These are phyloP conservation scores for Pogonomyrmex californicus DNA, from an alignment of 1,140 invertebrate species.

Conservation along the genomic window DNA sequence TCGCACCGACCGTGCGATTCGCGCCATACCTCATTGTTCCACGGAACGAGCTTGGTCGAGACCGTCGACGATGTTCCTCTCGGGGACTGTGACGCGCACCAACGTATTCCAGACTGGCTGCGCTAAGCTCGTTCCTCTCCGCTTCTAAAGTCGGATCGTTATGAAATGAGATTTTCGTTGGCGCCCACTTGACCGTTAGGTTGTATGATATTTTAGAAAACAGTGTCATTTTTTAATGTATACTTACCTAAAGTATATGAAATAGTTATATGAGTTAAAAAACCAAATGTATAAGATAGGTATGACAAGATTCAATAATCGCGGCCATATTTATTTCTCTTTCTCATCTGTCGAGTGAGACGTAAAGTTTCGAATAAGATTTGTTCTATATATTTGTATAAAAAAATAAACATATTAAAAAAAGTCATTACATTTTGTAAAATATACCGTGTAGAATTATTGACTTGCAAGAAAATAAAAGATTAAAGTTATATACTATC, in stretches of 20 bases:
- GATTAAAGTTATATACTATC: not conserved
- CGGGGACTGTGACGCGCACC: not conserved
- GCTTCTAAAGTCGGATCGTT: not conserved
- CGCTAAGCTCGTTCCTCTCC: not conserved
- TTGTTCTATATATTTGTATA: not conserved
- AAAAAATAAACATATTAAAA: not conserved
- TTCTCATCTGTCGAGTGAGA: not conserved
- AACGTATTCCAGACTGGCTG: not conserved
- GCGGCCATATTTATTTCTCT: not conserved
- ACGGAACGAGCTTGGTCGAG: not conserved
- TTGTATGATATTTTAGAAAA: not conserved
- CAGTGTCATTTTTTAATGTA: not conserved
- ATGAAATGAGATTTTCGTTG: not conserved
- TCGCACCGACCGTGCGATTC: constrained; percentile 29
- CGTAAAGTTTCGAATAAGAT: not conserved
- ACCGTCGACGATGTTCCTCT: constrained; percentile 35
- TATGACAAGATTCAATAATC: not conserved
- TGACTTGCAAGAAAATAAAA: not conserved
- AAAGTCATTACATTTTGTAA: not conserved
- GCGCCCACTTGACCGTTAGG: not conserved
- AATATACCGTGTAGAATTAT: not conserved
- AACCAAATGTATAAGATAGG: not conserved
- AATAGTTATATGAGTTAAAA: not conserved
- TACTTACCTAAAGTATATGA: not conserved
- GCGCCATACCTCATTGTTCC: constrained; percentile 65